Evolutionary conservation across 2,888 invertebrate species (phyloP).

Genomic region (Caenorhabditis sp.): DNA sequence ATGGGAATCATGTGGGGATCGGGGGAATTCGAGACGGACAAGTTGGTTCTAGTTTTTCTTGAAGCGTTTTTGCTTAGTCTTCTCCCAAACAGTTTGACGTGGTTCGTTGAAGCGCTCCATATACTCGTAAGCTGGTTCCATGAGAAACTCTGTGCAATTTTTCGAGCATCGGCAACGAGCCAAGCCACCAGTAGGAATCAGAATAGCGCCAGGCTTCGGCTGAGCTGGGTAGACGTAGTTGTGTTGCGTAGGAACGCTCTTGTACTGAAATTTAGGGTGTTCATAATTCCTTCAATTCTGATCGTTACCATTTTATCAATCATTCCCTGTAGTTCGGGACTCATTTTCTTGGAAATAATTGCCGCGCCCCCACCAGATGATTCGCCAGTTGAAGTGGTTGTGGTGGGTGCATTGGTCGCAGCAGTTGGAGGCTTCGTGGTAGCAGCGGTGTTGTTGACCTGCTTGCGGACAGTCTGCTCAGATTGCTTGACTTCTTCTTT

Average conservation of each 20-base stretch:
- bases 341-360: conserved; percentile 30
- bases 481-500: not conserved
- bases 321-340: conserved; percentile 39
- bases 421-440: not conserved
- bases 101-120: conserved; percentile 66
- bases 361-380: conserved; percentile 11
- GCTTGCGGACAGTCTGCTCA: not conserved
- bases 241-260: conserved; percentile 35
- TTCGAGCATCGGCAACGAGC: conserved; percentile 62
- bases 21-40: not conserved
- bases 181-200: conserved; percentile 61
- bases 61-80: conserved; percentile 64
- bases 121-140: conserved; percentile 64
- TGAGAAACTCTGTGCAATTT: conserved; percentile 47
- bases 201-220: conserved; percentile 59
- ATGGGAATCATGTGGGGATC: too few species aligned
- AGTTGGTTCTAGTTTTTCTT: conserved; percentile 58
- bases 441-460: not conserved
- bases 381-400: conserved; percentile 8
- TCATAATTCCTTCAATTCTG: not conserved
- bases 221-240: conserved; percentile 62
- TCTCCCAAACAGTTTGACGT: conserved; percentile 57
- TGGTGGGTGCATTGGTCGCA: not conserved
- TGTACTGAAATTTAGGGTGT: conserved; percentile 39
- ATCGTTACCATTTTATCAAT: conserved; percentile 54